These are phyloP conservation scores for Troides oblongomaculatus DNA, from an alignment of 2,888 invertebrate genomes.

Conservation along the genomic window DNA sequence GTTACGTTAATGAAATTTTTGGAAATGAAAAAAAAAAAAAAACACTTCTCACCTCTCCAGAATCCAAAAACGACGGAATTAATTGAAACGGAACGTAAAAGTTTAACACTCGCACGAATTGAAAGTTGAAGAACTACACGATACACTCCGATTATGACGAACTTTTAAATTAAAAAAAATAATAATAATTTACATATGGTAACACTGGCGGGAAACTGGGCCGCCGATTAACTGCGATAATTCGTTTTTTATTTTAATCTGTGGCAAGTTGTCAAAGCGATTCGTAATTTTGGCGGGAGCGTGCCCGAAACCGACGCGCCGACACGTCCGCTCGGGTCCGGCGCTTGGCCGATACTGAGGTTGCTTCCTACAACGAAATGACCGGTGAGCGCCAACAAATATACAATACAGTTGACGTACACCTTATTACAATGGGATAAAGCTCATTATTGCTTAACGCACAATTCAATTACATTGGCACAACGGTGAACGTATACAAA, in stretches of 20 bases:
- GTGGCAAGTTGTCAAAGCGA: conserved; percentile 20
- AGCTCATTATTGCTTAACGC: conserved; percentile 1
- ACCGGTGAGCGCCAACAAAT: conserved; percentile 23
- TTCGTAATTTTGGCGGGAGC: conserved; percentile 30
- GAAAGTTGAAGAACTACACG: not conserved
- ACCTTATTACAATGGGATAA: not conserved
- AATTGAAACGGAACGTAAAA: no score
- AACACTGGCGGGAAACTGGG: not conserved
- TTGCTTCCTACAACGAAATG: conserved; percentile 24
- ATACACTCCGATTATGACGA: not conserved
- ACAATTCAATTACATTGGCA: not conserved
- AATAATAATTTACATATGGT: not conserved
- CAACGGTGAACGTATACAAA: conserved; percentile 7
- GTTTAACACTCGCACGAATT: not conserved
- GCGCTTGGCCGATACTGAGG: conserved; percentile 37
- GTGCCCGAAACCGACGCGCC: not conserved
- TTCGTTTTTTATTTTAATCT: conserved; percentile 15
- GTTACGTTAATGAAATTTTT: no score
- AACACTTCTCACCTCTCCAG: no score
- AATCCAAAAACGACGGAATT: no score
- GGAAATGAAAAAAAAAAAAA: no score
- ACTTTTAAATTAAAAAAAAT: not conserved
- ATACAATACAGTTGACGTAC: not conserved
- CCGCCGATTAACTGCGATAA: not conserved
- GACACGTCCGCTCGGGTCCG: conserved; percentile 29